Evolutionary conservation across 2,113 vertebrate species (phyloP), one percentile per base, ranked within the genome.

Genomic region (human): DNA sequence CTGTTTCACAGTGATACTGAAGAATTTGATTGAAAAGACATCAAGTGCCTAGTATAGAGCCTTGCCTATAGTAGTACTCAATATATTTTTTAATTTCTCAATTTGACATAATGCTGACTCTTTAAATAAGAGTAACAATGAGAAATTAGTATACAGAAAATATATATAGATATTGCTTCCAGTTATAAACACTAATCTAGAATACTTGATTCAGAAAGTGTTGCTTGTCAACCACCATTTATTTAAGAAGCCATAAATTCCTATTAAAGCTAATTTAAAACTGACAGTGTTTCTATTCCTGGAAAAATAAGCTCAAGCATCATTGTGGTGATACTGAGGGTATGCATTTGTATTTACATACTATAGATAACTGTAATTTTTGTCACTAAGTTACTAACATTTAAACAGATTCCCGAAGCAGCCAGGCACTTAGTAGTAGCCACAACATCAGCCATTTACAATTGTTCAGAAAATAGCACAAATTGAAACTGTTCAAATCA

Each of bases 261-360:
- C 79, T 96, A 93, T 96, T 94, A 95, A 97, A 97, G 90, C 93
- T 91, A 93, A 97, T 93, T 66, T 89, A 52, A 88, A 76, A n/a
- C 61, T 93, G 95, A 94, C 96, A 97, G 30, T 81, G 59, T 97
- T 96, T 97, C 89, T 95, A 70, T 97, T 97, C 50, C 48, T 79
- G 52, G 93, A 92, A 97, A 94, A 81, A 59, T 61, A 57, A 94
- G 55, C 40, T 27, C 14, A 91, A 61, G 43, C 32, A 55, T 59
- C n/a, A 38, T 18, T 89, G 40, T 55, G 27, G 7, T 50, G 45
- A 52, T 94, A 87, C 27, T 48, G 76, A 83, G 89, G 43, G 38
- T 35, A 61, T 79, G n/a, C 16, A 18, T 91, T 94, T 72, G 25
- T 86, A 85, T 95, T 93, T 94, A 64, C n/a, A 59, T 87, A 64